A percentile compares a stretch with the other conserved stretches of the same genome.
Conservation (phyloP, 2,797 vertebrate genomes). For the Thalassophryne amazonica region DNA sequence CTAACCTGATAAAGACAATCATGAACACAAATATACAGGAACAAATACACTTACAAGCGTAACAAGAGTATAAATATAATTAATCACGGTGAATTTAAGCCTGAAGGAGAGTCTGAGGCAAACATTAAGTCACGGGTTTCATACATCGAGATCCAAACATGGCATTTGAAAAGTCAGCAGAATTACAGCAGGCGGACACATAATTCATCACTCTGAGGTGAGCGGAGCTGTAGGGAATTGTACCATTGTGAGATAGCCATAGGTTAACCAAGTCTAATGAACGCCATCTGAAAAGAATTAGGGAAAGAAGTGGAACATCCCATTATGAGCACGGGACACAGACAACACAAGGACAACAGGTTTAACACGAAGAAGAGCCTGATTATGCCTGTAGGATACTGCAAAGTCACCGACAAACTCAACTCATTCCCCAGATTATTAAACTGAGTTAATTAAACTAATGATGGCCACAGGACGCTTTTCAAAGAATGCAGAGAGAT, state of each 20-base stretch:
- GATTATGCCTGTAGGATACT: conserved; percentile 36
- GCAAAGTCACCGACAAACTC: conserved; percentile 13
- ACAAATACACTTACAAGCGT: conserved; percentile 25
- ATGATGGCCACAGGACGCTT: conserved; percentile 58
- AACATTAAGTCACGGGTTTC: conserved; percentile 13
- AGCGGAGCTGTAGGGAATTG: conserved; percentile 37
- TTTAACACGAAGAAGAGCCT: conserved; percentile 21
- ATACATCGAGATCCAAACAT: conserved; percentile 31
- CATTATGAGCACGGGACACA: conserved; percentile 30
- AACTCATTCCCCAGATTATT: conserved; percentile 53
- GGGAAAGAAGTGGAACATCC: conserved; percentile 53
- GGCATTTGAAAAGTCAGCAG: conserved; percentile 41
- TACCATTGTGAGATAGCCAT: conserved; percentile 44
- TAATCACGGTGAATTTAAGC: conserved; percentile 17
- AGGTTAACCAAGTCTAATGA: conserved; percentile 67
- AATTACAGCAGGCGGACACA: conserved; percentile 50
- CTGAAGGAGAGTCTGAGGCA: conserved; percentile 9
- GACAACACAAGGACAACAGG: conserved; percentile 25
- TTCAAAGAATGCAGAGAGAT: conserved; percentile 14
- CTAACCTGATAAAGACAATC: conserved; percentile 10
- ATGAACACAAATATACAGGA: conserved; percentile 22
- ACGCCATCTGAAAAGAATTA: conserved; percentile 69
- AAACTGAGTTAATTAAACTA: conserved; percentile 66
- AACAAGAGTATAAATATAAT: conserved; percentile 33
- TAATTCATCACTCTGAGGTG: conserved; percentile 63